Percentiles rank a stretch among this genome's conserved stretches.
Conservation (phyloP, 1,140 invertebrate species). For the Helicorthomorpha holstii region DNA sequence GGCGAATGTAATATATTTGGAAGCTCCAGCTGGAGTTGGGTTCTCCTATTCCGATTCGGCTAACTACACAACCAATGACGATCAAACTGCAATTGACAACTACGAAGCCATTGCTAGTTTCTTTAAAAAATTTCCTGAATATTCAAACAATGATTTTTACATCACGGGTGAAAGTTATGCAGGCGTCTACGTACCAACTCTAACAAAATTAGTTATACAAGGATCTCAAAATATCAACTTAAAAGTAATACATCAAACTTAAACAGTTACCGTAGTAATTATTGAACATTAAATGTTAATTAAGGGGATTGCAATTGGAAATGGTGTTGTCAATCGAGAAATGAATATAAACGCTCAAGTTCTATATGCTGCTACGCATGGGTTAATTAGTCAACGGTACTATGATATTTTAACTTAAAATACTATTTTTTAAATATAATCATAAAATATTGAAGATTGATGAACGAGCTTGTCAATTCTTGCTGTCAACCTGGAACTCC, state of each 20-base stretch:
- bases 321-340: slow-evolving; percentile 27
- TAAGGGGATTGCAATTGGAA: slow-evolving; percentile 33
- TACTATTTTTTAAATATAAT: background rate
- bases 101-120: slow-evolving; percentile 30
- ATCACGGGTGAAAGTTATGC: slow-evolving; percentile 32
- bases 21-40: slow-evolving; percentile 37
- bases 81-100: slow-evolving; percentile 25
- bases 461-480: background rate
- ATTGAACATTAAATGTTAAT: no score
- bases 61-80: slow-evolving; percentile 32
- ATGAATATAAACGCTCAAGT: slow-evolving; percentile 26
- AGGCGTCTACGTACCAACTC: slow-evolving; percentile 31
- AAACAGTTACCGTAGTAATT: no score
- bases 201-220: slow-evolving; percentile 30
- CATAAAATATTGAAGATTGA: background rate
- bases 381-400: background rate
- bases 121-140: slow-evolving; percentile 33
- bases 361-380: background rate
- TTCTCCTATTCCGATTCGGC: slow-evolving; percentile 34
- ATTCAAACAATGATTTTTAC: slow-evolving; percentile 24
- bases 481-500: background rate
- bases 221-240: slow-evolving; percentile 24
- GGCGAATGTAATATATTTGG: slow-evolving; percentile 36
- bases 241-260: no score
- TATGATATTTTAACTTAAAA: background rate